Evolutionary conservation across 2,888 invertebrate species (phyloP), one percentile per base, ranked within the genome.

Genomic region (Lasioglossum vierecki): DNA sequence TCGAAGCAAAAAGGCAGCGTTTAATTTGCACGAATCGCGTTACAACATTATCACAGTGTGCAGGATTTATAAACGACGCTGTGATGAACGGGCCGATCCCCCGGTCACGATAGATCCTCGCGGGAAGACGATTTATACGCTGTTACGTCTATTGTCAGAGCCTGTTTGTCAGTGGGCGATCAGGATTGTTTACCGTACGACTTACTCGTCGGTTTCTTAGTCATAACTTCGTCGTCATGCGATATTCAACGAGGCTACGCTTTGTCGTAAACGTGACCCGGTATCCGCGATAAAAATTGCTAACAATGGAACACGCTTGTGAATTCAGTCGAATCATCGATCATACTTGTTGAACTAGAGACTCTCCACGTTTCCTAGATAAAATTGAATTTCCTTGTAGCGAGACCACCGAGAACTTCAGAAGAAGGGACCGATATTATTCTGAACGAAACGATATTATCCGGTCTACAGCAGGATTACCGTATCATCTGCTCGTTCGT

Each of bases 181-280:
- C 85, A 75, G 82, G 85, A 90, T 90, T 91, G 91, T 91, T 89
- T 89, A 88, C 72, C 76, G 76, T 84, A 82, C 83, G 83, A 90
- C 84, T 89, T 89, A 74, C 80, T 79, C 80, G 75, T 74, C 83
- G 79, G 53, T 77, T 57, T 76, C 79, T 90, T 88, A 91, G 90
- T 92, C 91, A 90, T 91, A 92, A 91, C 84, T 91, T 91, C 86
- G 82, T 89, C 85, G 89, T 91, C 89, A 91, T 88, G 84, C 84
- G 87, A 91, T 88, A 89, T 82, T 76, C 84, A 60, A n/a, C 73
- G 26, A 4, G 41, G 44, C 44, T n/a, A 39, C 22, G 44, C 39
- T 39, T 18, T 83, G 53, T 13, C 66, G 46, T 72, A 77, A 83
- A 79, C 76, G 49, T 35, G 60, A 68, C 79, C 71, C 60, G 41